phyloP scores from a whole-genome alignment of 2,113 vertebrate genomes.

The Barnardius zonarius region DNA sequence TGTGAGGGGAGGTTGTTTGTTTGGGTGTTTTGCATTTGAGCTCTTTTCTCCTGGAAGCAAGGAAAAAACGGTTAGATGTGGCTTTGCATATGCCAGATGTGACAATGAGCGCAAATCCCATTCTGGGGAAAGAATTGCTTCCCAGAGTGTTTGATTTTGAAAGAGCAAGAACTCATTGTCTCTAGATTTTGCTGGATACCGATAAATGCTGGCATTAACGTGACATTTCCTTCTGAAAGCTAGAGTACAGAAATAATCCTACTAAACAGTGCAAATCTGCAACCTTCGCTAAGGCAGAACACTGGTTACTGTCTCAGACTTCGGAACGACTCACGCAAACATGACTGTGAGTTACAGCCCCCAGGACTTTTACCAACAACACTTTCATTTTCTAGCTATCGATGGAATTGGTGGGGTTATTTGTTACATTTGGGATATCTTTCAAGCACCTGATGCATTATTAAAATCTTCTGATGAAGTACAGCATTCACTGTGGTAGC shows the following conservation, averaged over 20 bases:
- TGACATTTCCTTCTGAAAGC: constrained; percentile 45
- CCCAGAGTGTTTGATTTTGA: constrained; percentile 30
- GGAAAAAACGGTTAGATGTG: constrained; percentile 38
- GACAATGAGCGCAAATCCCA: constrained; percentile 37
- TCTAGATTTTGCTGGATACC: constrained; percentile 14
- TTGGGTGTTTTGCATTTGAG: not conserved
- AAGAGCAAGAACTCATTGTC: constrained; percentile 36
- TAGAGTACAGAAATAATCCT: not conserved
- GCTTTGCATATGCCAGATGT: constrained; percentile 41
- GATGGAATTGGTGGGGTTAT: not conserved
- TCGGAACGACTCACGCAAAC: not conserved
- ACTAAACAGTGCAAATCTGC: not conserved
- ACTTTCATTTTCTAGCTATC: not conserved
- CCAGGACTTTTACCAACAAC: not conserved
- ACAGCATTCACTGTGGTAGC: not conserved
- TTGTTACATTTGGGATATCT: not conserved
- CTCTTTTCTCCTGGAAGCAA: constrained; percentile 28
- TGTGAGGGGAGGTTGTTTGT: not conserved
- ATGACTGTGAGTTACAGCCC: not conserved
- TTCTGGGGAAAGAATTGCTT: constrained; percentile 38
- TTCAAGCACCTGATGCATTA: not conserved
- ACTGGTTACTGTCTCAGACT: not conserved
- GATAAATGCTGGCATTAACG: constrained; percentile 48
- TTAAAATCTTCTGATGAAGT: not conserved
- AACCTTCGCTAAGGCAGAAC: not conserved